These are phyloP conservation scores for Lasioglossum baleicum DNA, from an alignment of 1,140 invertebrate genomes.

Conservation along the genomic window DNA sequence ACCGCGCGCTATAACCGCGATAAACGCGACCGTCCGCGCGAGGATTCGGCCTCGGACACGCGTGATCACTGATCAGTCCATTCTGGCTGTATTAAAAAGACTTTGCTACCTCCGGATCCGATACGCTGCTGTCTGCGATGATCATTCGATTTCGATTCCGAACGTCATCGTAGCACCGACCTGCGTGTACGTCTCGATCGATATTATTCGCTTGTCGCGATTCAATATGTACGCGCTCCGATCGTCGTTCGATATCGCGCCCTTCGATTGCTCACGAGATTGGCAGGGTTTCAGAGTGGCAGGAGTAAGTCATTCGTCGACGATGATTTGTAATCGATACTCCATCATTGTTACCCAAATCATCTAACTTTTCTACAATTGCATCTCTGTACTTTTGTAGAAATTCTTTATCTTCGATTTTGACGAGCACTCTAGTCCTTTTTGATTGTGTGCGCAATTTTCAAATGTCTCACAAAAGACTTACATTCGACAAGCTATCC, in stretches of 20 bases:
- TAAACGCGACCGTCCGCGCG: constrained; percentile 42
- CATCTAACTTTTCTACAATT: too few species aligned
- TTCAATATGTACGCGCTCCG: background rate
- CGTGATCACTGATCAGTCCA: constrained; percentile 55
- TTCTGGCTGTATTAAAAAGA: constrained; percentile 50
- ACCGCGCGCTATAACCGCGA: constrained; percentile 22
- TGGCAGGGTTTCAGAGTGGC: too few species aligned
- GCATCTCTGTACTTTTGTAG: too few species aligned
- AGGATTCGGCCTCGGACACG: constrained; percentile 28
- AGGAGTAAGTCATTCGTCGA: too few species aligned
- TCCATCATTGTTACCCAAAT: too few species aligned
- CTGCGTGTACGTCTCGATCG: background rate
- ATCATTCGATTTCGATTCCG: constrained; percentile 50
- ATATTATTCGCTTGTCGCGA: background rate
- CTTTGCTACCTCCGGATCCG: constrained; percentile 52
- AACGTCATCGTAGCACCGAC: constrained; percentile 22
- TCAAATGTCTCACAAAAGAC: background rate
- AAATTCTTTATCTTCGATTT: too few species aligned
- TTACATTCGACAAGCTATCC: too few species aligned
- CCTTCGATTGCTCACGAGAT: background rate
- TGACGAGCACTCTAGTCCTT: too few species aligned
- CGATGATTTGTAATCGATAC: too few species aligned
- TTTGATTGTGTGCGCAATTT: background rate
- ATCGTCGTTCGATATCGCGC: background rate
- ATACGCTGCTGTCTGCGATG: constrained; percentile 42